Conservation (phyloP, 2,797 vertebrate species). For the Helostoma temminkii region DNA sequence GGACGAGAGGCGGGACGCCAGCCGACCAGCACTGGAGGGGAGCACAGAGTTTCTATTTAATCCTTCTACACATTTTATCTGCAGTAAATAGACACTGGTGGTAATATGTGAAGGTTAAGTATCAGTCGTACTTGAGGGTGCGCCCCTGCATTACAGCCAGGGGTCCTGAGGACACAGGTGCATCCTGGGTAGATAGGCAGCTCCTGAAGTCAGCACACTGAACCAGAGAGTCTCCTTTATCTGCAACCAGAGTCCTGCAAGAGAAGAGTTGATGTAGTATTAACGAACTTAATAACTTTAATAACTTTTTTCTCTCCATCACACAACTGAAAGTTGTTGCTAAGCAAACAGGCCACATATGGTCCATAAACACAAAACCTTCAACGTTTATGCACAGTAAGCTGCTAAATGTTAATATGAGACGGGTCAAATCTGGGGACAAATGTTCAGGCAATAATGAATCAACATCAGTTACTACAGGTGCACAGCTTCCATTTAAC, state of each 20-base stretch:
- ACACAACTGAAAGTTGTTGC: too few species aligned
- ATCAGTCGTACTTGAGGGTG: slow-evolving; percentile 88
- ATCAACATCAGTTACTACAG: too few species aligned
- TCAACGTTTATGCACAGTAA: too few species aligned
- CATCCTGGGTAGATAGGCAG: slow-evolving; percentile 91
- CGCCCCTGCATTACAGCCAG: slow-evolving; percentile 95
- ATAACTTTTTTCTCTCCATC: too few species aligned
- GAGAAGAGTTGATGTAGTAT: not conserved
- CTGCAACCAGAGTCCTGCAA: slow-evolving; percentile 95
- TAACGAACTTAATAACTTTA: too few species aligned
- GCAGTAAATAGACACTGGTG: not conserved
- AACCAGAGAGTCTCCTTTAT: slow-evolving; percentile 93
- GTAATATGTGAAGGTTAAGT: not conserved
- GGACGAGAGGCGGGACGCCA: slow-evolving; percentile 94
- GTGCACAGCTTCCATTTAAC: too few species aligned
- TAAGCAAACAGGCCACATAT: not conserved
- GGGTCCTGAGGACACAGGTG: slow-evolving; percentile 91
- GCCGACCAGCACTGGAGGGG: slow-evolving; percentile 89
- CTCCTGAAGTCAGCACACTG: slow-evolving; percentile 97
- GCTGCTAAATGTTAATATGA: too few species aligned
- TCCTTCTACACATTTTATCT: not conserved
- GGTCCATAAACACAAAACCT: too few species aligned
- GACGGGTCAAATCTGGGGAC: too few species aligned
- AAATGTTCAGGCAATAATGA: too few species aligned
- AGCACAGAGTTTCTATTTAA: not conserved